Evolutionary conservation across 2,888 invertebrate genomes (phyloP).

Genomic region (Helobdella robusta): DNA sequence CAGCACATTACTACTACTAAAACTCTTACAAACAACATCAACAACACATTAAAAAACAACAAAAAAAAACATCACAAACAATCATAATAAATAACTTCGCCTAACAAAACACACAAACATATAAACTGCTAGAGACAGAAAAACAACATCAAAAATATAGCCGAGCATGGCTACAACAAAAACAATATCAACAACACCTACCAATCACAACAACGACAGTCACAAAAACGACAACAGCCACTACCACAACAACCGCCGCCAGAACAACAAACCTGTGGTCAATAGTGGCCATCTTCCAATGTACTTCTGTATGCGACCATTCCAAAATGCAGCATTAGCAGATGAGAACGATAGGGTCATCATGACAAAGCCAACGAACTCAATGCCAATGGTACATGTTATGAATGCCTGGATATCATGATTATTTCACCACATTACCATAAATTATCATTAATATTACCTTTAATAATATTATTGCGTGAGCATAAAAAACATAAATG

Average conservation of each 20-base stretch:
- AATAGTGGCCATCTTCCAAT: slow-evolving; percentile 77
- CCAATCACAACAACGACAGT: background rate
- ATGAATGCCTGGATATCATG: slow-evolving; percentile 41
- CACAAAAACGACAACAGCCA: too few relatives aligned
- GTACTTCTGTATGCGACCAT: slow-evolving; percentile 82
- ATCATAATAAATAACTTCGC: too few relatives aligned
- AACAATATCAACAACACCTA: background rate
- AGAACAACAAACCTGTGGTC: slow-evolving; percentile 39
- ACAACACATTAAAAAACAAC: too few relatives aligned
- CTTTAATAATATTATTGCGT: background rate
- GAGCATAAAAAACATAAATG: too few relatives aligned
- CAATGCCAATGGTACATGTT: slow-evolving; percentile 58
- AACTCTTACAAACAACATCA: too few relatives aligned
- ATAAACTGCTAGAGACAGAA: too few relatives aligned
- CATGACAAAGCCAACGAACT: slow-evolving; percentile 91
- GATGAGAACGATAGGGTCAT: slow-evolving; percentile 91
- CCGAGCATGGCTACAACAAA: too few relatives aligned
- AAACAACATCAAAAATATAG: too few relatives aligned
- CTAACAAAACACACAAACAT: too few relatives aligned
- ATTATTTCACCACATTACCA: background rate
- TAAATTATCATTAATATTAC: background rate
- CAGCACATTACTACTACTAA: too few relatives aligned
- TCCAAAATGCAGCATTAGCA: slow-evolving; percentile 77
- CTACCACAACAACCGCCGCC: too few relatives aligned
- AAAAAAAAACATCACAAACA: too few relatives aligned